Base-by-base conservation (phyloP, 2,113 vertebrate species). In the Notarius lentiginosus region DNA sequence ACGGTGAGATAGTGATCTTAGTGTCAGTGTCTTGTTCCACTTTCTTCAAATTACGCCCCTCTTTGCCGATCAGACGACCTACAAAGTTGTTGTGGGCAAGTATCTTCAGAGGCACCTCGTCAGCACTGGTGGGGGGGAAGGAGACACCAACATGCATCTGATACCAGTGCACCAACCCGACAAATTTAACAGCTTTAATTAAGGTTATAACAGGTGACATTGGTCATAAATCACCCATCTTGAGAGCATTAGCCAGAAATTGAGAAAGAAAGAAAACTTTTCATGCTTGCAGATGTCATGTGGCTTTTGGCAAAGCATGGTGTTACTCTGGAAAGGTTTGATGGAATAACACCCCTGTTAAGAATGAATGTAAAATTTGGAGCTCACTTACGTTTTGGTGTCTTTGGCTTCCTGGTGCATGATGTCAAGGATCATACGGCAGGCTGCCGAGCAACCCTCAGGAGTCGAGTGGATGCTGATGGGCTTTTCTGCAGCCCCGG, bases 361-460 rank as follows among this genome's bases (percentile, higher is more conserved):
- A 56, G 51, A 11, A 55, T 73, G n/a, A 9, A 8, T 22, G 12
- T 4, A 58, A 47, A 1, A 6, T 27, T 7, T 61, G 1, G 18
- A 41, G 30, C 18, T 24, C 10, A 4, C 96, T 92, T 93, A 99
- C 97, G 97, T 97, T 94, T 99, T 99, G 91, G 97, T 99, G 94
- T 99, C 98, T 93, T 98, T 98, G 1, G 98, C 98, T 90, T 99
- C 98, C 93, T 99, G 97, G 41, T 98, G 96, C 98, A 99, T 99
- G 91, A 99, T 98, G 89, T 99, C 98, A 91, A 99, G 88, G 91
- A 99, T 99, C 97, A 99, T 98, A 87, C 96, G 95, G 87, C 97
- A 99, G 53, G 98, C 97, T 0, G 97, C 93, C 0, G 97, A 99
- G 92, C 98, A 98, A 91, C 98, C 98, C 90, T 99, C 97, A 0